phyloP scores from a whole-genome alignment of 2,888 invertebrate species.

The Didymodactylos carnosus region DNA sequence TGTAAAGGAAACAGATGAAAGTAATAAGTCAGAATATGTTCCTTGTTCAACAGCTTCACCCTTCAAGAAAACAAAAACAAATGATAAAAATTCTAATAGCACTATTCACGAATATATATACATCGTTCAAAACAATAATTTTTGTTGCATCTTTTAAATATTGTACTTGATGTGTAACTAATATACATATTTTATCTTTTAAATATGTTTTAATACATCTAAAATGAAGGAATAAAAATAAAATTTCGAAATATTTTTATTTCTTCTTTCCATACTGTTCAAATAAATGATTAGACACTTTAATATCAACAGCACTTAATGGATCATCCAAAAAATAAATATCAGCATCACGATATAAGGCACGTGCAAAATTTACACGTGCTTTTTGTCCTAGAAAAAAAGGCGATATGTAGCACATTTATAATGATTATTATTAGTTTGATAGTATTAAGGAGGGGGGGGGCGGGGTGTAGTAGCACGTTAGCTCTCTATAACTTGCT shows the following conservation, averaged over 20 bases:
- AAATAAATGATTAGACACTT: conserved; percentile 68
- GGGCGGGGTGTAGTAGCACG: too few relatives aligned
- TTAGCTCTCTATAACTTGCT: too few relatives aligned
- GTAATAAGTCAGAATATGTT: not conserved
- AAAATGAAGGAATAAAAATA: not conserved
- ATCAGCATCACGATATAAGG: conserved; percentile 55
- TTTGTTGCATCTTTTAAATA: conserved; percentile 38
- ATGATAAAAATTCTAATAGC: too few relatives aligned
- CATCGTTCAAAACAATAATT: conserved; percentile 15
- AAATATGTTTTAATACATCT: conserved; percentile 40
- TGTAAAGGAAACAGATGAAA: not conserved
- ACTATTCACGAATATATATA: not conserved
- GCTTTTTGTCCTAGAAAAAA: not conserved
- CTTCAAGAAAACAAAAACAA: not conserved
- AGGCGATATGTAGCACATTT: too few relatives aligned
- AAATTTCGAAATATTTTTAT: not conserved
- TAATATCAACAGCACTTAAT: conserved; percentile 72
- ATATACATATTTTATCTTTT: conserved; percentile 48
- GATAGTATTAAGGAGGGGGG: too few relatives aligned
- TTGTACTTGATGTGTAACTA: conserved; percentile 66
- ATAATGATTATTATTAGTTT: too few relatives aligned
- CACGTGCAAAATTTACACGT: conserved; percentile 35
- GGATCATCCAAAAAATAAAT: conserved; percentile 75
- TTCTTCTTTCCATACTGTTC: conserved; percentile 41
- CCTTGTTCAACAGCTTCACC: conserved; percentile 1